phyloP scores from a whole-genome alignment of 2,888 invertebrate genomes.

The Metopia argyrocephala region DNA sequence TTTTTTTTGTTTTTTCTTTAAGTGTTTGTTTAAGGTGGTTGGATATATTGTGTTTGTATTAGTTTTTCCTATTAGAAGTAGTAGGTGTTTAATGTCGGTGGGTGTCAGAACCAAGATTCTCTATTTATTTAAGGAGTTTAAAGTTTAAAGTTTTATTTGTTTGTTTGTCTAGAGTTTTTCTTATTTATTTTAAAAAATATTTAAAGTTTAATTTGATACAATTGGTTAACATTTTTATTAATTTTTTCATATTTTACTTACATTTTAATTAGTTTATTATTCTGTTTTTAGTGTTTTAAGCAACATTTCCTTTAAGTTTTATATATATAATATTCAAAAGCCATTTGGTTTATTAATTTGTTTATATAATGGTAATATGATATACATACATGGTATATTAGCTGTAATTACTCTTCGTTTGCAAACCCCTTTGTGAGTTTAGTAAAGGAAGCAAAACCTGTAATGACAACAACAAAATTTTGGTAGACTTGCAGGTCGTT shows the following conservation, averaged over 20 bases:
- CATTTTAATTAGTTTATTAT: slow-evolving; percentile 3
- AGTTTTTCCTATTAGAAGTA: slow-evolving; percentile 21
- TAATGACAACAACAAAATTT: too few species aligned
- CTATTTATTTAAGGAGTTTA: neutral
- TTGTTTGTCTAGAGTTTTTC: neutral
- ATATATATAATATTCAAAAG: slow-evolving; percentile 29
- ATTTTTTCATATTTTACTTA: slow-evolving; percentile 8
- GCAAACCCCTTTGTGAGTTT: too few species aligned
- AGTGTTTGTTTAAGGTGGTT: neutral
- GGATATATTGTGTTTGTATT: slow-evolving; percentile 12
- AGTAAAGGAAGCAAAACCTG: too few species aligned
- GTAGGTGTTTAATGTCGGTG: slow-evolving; percentile 61
- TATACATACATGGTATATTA: too few species aligned
- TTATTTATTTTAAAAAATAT: neutral
- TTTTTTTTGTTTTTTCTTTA: slow-evolving; percentile 9
- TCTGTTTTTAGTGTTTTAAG: slow-evolving; percentile 2
- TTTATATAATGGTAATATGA: neutral
- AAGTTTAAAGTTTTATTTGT: neutral
- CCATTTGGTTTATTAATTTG: slow-evolving; percentile 29
- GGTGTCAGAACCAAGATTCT: slow-evolving; percentile 48
- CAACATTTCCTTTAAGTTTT: slow-evolving; percentile 11
- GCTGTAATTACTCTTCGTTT: too few species aligned
- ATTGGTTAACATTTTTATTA: slow-evolving; percentile 6
- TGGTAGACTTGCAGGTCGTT: too few species aligned
- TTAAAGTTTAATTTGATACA: slow-evolving; percentile 9